phyloP scores from a whole-genome alignment of 2,797 vertebrate species.

The Decapterus maruadsi region DNA sequence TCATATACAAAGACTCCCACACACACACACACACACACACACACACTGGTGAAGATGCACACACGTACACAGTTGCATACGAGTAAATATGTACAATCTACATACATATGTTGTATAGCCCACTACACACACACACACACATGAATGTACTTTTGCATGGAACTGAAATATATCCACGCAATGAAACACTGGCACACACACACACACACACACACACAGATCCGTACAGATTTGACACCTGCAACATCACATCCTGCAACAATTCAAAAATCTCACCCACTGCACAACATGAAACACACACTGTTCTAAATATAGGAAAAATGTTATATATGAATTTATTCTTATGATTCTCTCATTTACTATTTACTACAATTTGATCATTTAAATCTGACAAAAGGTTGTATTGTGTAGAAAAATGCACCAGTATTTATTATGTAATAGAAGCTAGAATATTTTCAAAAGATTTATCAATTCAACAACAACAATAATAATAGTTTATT shows the following conservation, averaged over 20 bases:
- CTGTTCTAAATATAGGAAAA: background rate
- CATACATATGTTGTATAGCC: slow-evolving; percentile 21
- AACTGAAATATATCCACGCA: slow-evolving; percentile 23
- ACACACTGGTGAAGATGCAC: slow-evolving; percentile 44
- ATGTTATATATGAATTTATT: background rate
- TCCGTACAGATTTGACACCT: slow-evolving; percentile 2
- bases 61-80: slow-evolving; percentile 19
- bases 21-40: slow-evolving; percentile 25
- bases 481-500: too few relatives aligned
- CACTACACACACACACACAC: slow-evolving; percentile 6
- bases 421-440: background rate
- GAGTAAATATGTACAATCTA: slow-evolving; percentile 39
- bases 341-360: background rate
- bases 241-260: background rate
- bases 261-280: slow-evolving; percentile 13
- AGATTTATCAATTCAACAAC: too few relatives aligned
- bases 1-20: slow-evolving; percentile 74
- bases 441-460: background rate
- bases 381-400: background rate
- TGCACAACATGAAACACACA: background rate
- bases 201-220: slow-evolving; percentile 3
- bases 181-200: background rate
- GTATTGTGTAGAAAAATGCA: background rate
- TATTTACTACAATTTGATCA: background rate
- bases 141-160: slow-evolving; percentile 46